Evolutionary conservation across 1,140 invertebrate genomes (phyloP), one percentile per base, ranked within the genome.

Genomic region (Drosophila novamexicana): DNA sequence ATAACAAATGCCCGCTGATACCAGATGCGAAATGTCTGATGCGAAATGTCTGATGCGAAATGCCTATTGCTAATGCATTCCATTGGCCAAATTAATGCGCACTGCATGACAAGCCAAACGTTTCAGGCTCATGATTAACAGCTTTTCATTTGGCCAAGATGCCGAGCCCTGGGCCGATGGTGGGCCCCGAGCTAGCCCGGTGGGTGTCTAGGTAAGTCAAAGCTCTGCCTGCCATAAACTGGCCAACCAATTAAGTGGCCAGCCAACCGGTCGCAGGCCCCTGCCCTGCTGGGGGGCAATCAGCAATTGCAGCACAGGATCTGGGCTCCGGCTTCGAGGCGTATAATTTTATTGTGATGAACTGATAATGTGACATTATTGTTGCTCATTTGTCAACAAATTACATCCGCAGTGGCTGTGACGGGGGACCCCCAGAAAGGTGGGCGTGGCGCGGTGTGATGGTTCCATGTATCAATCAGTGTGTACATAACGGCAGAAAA

Each of bases 311-410:
- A 67, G 63, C 54, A 29, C 53, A 42, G 63, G 10, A 54, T 37
- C 50, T 54, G 1, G 47, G 44, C 5, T 39, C 29, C 34, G 47
- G 39, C 75, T 54, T 22, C 53, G 59, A 74, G 74, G 64, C 82
- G 79, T 85, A 74, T 88, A 88, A 88, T 88, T 89, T 84, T 83
- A 89, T 88, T 88, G 84, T 89, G 84, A 88, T 88, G 84, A 89
- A 88, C 84, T 89, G 84, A 88, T 88, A 88, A 88, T 88, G 84
- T 89, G 84, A 88, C 83, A 88, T 88, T 88, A 88, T 89, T 89
- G 83, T 78, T 78, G 82, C 84, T 83, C 83, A 88, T 88, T 88
- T 88, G 83, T 88, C 83, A 88, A 89, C 83, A 89, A 89, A 88
- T 89, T 89, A 88, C 79, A 81, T 72, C 67, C 74, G 61, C 58